phyloP scores from a whole-genome alignment of 2,888 invertebrate species.

The Ophion costatus region DNA sequence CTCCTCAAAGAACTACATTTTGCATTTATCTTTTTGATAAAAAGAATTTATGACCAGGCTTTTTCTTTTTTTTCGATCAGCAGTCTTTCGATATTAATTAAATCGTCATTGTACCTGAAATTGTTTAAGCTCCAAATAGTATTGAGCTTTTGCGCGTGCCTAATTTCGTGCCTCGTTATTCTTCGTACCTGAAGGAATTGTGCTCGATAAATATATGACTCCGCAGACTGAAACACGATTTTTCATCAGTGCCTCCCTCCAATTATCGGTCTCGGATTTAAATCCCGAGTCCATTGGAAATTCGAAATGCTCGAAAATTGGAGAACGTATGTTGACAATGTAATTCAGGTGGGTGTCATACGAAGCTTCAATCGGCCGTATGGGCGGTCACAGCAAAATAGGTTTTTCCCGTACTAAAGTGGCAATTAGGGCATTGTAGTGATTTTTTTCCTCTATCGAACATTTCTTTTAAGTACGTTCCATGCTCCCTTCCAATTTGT shows the following conservation, averaged over 20 bases:
- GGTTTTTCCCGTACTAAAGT: conserved; percentile 18
- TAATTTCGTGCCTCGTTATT: neutral
- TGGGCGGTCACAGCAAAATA: conserved; percentile 6
- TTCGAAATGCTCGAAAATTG: conserved; percentile 29
- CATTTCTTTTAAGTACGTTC: neutral
- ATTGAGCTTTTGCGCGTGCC: neutral
- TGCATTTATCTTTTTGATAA: too few species aligned
- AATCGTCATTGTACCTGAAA: neutral
- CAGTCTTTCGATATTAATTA: neutral
- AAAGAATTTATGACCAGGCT: neutral
- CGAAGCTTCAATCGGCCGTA: conserved; percentile 3
- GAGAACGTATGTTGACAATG: conserved; percentile 35
- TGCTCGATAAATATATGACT: neutral
- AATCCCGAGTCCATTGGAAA: conserved; percentile 17
- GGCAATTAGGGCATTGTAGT: conserved; percentile 28
- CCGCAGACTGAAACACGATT: conserved; percentile 25
- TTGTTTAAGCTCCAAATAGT: neutral
- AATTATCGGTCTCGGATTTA: conserved; percentile 8
- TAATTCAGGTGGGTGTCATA: conserved; percentile 28
- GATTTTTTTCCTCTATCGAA: neutral
- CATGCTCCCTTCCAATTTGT: neutral
- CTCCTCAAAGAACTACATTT: too few species aligned
- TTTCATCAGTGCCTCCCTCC: neutral
- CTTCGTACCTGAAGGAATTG: neutral
- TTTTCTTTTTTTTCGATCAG: neutral